These are phyloP conservation scores for Lepidothrix coronata DNA, from an alignment of 2,113 vertebrate genomes.

Conservation along the genomic window DNA sequence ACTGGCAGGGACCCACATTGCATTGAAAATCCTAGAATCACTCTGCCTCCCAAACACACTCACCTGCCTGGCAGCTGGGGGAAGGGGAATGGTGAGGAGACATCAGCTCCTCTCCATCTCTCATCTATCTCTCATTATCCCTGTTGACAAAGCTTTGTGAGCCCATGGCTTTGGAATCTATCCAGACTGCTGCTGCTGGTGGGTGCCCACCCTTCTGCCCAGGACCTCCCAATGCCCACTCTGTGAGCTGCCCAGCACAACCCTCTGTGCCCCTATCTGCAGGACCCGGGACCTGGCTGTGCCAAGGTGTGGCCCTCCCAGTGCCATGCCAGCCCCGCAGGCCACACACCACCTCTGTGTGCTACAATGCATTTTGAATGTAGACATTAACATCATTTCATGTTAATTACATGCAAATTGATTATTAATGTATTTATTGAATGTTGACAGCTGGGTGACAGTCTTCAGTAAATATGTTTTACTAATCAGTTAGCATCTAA, in stretches of 20 bases:
- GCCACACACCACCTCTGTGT: not conserved
- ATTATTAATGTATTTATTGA: conserved; percentile 47
- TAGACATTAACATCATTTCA: not conserved
- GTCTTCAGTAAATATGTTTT: conserved; percentile 43
- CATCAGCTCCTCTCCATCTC: not conserved
- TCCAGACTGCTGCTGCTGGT: not conserved
- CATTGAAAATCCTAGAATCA: not conserved
- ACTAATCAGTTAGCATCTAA: conserved; percentile 43
- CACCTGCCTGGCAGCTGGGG: not conserved
- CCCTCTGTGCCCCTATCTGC: fast-evolving
- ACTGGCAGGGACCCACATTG: not conserved
- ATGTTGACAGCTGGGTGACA: conserved; percentile 38
- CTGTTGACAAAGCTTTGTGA: not conserved
- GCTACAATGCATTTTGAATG: not conserved
- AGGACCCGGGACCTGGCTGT: not conserved
- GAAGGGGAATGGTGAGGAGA: not conserved
- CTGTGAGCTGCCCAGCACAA: not conserved
- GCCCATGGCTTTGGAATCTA: not conserved
- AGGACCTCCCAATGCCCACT: not conserved
- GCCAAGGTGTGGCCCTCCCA: not conserved
- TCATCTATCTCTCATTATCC: not conserved
- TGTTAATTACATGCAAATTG: conserved; percentile 30
- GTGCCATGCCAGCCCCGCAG: fast-evolving
- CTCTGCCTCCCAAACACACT: not conserved
- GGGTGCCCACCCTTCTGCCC: not conserved